A percentile compares a stretch with the other conserved stretches of the same genome.
These are phyloP conservation scores for Liparis tanakae DNA, from an alignment of 2,797 vertebrate genomes.

Conservation along the genomic window DNA sequence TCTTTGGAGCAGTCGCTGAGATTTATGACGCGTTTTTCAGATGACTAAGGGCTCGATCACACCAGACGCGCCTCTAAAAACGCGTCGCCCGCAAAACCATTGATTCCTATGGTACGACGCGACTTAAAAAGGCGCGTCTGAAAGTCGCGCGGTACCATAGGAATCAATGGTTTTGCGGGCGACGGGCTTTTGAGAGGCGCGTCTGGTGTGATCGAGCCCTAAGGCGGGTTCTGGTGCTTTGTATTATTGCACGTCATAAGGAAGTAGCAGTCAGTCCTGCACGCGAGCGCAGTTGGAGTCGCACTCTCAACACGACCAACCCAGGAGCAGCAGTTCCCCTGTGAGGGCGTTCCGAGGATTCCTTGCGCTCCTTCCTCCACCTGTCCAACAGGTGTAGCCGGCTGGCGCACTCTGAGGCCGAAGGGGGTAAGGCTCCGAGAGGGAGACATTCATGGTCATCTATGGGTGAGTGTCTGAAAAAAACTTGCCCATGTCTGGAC, in stretches of 20 bases:
- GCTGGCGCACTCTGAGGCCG: background rate
- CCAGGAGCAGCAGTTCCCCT: background rate
- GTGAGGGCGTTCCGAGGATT: constrained; percentile 24
- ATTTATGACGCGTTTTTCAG: background rate
- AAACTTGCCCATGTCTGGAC: constrained; percentile 61
- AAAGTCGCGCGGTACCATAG: too few species aligned
- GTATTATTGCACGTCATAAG: background rate
- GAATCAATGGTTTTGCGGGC: too few species aligned
- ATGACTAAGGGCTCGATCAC: background rate
- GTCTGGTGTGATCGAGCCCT: too few species aligned
- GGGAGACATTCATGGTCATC: constrained; percentile 3
- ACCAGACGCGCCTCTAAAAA: too few species aligned
- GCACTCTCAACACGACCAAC: fast-evolving
- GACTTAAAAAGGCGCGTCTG: too few species aligned
- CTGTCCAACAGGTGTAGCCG: constrained; percentile 58
- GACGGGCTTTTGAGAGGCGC: too few species aligned
- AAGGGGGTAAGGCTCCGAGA: background rate
- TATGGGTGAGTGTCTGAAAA: constrained; percentile 61
- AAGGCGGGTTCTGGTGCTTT: background rate
- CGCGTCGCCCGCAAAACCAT: too few species aligned
- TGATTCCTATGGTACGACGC: too few species aligned
- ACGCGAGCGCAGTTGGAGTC: background rate
- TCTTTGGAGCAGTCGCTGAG: background rate
- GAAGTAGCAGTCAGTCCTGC: constrained; percentile 16
- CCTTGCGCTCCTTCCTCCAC: constrained; percentile 13